Evolutionary conservation across 2,797 vertebrate species (phyloP), one percentile per base, ranked within the genome.

Genomic region (Esox masquinongy): DNA sequence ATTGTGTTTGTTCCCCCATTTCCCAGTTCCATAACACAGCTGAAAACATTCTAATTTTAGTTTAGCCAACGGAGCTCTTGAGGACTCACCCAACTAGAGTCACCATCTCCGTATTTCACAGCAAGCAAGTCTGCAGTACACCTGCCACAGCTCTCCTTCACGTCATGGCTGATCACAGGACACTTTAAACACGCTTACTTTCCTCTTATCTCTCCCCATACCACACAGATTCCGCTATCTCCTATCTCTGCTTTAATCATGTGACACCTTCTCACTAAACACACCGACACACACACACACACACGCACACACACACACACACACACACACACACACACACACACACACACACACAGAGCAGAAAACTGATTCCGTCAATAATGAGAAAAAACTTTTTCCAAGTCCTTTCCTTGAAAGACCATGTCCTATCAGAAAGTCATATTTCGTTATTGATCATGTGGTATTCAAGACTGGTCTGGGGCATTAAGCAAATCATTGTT

Each of bases 151-250:
- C 85, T 84, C 82, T 89, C 88, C 86, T 89, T 89, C 77, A 77
- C 83, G 83, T 86, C 90, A 90, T 88, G 84, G 91, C 83, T 94
- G 93, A 93, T 94, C 93, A 94, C 89, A 94, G 91, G 86, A 85
- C 90, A 87, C 91, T 93, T 93, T 93, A 94, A 92, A 93, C 89
- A 88, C 79, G 84, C 81, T 90, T 91, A 88, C 91, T 88, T 86
- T 88, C 77, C 87, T 92, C 87, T 93, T 91, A 94, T 94, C 91
- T 93, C 84, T 80, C 70, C 82, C 90, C 86, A 82, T 90, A 90
- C 87, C 83, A 85, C 81, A 83, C 87, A 84, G 69, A 89, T 91
- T 87, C 85, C 43, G 49, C 89, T 87, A 91, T 89, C 91, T 91
- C 91, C 90, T 82, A 89, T 90, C 81, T 75, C 76, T 39, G 82